Evolutionary conservation across 2,888 invertebrate species (phyloP).

Genomic region (Sericinus montela): DNA sequence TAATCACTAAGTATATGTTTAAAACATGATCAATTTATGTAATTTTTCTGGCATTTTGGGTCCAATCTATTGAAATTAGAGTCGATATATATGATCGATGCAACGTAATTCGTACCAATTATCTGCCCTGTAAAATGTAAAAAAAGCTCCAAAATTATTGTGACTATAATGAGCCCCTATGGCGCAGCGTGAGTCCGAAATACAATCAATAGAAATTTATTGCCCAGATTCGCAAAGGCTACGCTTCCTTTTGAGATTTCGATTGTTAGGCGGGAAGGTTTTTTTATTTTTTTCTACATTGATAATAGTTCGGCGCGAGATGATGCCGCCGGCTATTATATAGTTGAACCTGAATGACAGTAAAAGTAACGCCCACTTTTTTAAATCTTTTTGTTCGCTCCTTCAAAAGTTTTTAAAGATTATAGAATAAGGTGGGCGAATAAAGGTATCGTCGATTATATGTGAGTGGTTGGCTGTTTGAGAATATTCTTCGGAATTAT

Average conservation of each 20-base stretch:
- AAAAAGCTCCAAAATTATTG: slow-evolving; percentile 59
- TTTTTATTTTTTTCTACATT: slow-evolving; percentile 24
- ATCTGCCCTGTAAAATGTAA: slow-evolving; percentile 23
- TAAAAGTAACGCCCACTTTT: slow-evolving; percentile 75
- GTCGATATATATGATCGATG: slow-evolving; percentile 22
- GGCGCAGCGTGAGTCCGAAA: slow-evolving; percentile 74
- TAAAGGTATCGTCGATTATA: slow-evolving; percentile 25
- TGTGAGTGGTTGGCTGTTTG: slow-evolving; percentile 30
- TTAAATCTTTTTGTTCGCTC: slow-evolving; percentile 59
- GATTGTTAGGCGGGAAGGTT: slow-evolving; percentile 55
- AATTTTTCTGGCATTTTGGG: no score
- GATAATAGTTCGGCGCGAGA: slow-evolving; percentile 68
- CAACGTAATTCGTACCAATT: slow-evolving; percentile 11
- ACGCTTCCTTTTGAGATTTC: slow-evolving; percentile 60
- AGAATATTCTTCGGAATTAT: not conserved
- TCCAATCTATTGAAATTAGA: no score
- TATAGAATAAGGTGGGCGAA: slow-evolving; percentile 52
- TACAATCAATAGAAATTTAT: slow-evolving; percentile 77
- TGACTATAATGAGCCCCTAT: slow-evolving; percentile 75
- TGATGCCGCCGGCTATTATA: slow-evolving; percentile 59
- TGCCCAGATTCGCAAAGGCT: slow-evolving; percentile 73
- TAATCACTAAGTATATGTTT: no score
- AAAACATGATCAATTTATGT: no score
- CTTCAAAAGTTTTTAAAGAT: slow-evolving; percentile 75
- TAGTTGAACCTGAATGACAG: slow-evolving; percentile 61